A percentile compares a stretch with the other conserved stretches of the same genome.
Evolutionary conservation across 2,888 invertebrate species (phyloP).

Genomic region (Megaustenia siamemsis): DNA sequence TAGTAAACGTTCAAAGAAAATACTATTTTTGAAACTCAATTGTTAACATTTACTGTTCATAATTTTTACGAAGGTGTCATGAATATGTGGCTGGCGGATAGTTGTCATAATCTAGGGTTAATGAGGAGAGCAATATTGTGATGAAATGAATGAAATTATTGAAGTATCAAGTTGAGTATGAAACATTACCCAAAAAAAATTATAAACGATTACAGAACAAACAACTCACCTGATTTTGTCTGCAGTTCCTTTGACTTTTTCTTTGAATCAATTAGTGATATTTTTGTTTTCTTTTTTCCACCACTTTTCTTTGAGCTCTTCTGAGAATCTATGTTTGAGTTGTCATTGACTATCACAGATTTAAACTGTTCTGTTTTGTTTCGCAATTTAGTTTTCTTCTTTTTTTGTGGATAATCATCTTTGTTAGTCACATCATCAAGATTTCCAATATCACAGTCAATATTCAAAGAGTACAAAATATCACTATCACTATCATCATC

Average conservation of each 20-base stretch:
- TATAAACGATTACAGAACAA: too few species aligned
- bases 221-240: slow-evolving; percentile 53
- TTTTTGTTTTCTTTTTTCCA: slow-evolving; percentile 45
- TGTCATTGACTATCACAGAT: slow-evolving; percentile 27
- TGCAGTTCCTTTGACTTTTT: slow-evolving; percentile 51
- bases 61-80: too few species aligned
- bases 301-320: slow-evolving; percentile 37
- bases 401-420: neutral
- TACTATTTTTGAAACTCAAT: too few species aligned
- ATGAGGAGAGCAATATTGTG: too few species aligned
- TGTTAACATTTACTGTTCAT: too few species aligned
- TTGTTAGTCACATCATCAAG: slow-evolving; percentile 24
- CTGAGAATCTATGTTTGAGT: neutral
- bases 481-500: slow-evolving; percentile 54
- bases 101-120: too few species aligned
- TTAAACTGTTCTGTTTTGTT: neutral
- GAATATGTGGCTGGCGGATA: too few species aligned
- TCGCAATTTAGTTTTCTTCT: slow-evolving; percentile 6
- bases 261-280: slow-evolving; percentile 56
- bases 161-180: too few species aligned
- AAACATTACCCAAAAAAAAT: too few species aligned
- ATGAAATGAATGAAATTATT: too few species aligned
- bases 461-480: slow-evolving; percentile 65
- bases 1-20: too few species aligned
- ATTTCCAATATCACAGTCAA: slow-evolving; percentile 45